Evolutionary conservation across 2,888 invertebrate species (phyloP).

Genomic region (Lissocephala sabroskyi): DNA sequence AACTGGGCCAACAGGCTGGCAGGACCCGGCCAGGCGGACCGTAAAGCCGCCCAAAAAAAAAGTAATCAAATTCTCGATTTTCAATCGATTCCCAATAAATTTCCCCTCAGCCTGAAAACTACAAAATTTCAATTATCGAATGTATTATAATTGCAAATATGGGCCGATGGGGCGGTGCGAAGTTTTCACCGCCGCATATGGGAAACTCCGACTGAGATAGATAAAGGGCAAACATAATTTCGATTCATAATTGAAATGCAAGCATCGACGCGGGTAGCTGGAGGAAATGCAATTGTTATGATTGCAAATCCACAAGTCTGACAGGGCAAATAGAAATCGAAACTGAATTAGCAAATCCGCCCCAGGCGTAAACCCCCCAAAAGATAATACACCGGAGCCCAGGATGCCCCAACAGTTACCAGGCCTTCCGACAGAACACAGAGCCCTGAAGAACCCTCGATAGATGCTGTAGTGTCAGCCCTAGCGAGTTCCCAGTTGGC

Average conservation of each 20-base stretch:
- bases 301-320: conserved; percentile 1
- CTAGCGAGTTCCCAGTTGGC: too few relatives aligned
- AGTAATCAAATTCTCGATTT: too few relatives aligned
- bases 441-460: too few relatives aligned
- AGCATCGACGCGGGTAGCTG: background rate
- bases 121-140: conserved; percentile 40
- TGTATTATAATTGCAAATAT: conserved; percentile 15
- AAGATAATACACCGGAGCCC: too few relatives aligned
- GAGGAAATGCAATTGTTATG: background rate
- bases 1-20: too few relatives aligned
- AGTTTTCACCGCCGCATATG: conserved; percentile 20
- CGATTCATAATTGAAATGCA: conserved; percentile 1
- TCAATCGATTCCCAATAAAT: too few relatives aligned
- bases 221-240: conserved; percentile 25
- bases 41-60: too few relatives aligned
- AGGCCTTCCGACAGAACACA: too few relatives aligned
- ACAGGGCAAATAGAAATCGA: background rate
- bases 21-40: too few relatives aligned
- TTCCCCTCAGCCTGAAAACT: background rate
- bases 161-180: conserved; percentile 7
- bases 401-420: too few relatives aligned
- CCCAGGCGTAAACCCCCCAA: too few relatives aligned
- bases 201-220: conserved; percentile 20
- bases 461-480: conserved; percentile 33
- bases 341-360: too few relatives aligned